Conservation (phyloP, 2,797 vertebrate species). For the Halcyon leucocephala region DNA sequence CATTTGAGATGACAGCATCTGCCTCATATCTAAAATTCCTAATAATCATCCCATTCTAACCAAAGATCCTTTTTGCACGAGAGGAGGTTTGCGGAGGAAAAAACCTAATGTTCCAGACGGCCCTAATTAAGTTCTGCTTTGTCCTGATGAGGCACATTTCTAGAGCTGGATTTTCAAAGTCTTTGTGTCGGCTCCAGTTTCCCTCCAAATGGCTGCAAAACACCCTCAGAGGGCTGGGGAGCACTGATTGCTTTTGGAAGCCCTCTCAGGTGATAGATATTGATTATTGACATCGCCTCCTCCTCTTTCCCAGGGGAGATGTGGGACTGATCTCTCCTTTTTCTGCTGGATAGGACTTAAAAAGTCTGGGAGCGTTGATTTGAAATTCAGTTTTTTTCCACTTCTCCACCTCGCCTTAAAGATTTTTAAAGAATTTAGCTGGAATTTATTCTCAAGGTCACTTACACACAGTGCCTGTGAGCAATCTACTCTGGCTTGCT, state of each 20-base stretch:
- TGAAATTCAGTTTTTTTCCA: background rate
- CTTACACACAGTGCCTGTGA: background rate
- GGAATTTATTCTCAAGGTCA: conserved; percentile 25
- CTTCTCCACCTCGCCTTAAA: background rate
- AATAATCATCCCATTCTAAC: background rate
- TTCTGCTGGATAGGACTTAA: background rate
- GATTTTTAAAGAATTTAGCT: background rate
- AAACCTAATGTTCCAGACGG: background rate
- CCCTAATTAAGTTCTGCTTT: background rate
- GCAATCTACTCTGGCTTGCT: background rate
- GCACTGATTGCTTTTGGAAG: background rate
- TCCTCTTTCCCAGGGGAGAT: background rate
- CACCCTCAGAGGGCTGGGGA: background rate
- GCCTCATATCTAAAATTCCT: background rate
- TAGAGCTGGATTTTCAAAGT: background rate
- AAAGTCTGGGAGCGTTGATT: background rate
- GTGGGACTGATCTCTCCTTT: background rate
- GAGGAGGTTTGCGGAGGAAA: background rate
- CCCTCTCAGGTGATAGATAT: fast-evolving
- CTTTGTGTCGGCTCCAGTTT: background rate
- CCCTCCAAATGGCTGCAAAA: background rate
- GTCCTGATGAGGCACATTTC: background rate
- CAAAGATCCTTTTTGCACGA: background rate
- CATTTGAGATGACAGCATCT: background rate
- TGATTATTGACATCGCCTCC: background rate